phyloP scores from a whole-genome alignment of 2,888 invertebrate species.

The Aproaerema taeniolella region DNA sequence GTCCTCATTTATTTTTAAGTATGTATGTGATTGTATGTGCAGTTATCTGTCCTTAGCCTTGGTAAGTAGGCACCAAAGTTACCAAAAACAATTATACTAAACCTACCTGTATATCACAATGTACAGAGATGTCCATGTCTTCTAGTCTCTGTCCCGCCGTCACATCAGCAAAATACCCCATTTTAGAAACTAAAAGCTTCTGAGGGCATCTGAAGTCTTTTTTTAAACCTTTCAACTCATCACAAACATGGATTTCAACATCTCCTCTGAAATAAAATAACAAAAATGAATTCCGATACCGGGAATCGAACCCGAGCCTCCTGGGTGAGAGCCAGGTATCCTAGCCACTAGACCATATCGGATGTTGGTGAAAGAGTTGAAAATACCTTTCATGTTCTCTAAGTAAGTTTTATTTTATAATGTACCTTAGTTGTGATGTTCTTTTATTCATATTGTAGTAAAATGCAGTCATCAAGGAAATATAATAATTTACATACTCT shows the following conservation, averaged over 20 bases:
- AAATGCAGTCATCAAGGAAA: no score
- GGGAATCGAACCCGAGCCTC: slow-evolving; percentile 79
- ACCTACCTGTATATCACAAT: slow-evolving; percentile 93
- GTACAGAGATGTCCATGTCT: slow-evolving; percentile 97
- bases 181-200: slow-evolving; percentile 90
- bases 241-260: slow-evolving; percentile 96
- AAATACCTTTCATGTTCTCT: slow-evolving; percentile 13
- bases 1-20: no score
- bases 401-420: neutral
- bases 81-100: neutral
- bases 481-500: no score
- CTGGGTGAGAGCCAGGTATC: slow-evolving; percentile 80
- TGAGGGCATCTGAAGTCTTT: slow-evolving; percentile 94
- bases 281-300: slow-evolving; percentile 68
- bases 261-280: slow-evolving; percentile 76
- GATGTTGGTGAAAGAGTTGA: slow-evolving; percentile 27
- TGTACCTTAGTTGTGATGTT: no score
- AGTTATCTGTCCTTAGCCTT: no score
- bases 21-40: no score
- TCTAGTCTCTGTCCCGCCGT: slow-evolving; percentile 88
- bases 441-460: no score
- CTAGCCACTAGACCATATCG: slow-evolving; percentile 81
- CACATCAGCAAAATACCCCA: slow-evolving; percentile 96
- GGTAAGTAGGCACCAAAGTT: no score
- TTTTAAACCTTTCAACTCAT: slow-evolving; percentile 93